These are phyloP conservation scores for Poecilus cupreus DNA, from an alignment of 2,888 invertebrate species.

Conservation along the genomic window DNA sequence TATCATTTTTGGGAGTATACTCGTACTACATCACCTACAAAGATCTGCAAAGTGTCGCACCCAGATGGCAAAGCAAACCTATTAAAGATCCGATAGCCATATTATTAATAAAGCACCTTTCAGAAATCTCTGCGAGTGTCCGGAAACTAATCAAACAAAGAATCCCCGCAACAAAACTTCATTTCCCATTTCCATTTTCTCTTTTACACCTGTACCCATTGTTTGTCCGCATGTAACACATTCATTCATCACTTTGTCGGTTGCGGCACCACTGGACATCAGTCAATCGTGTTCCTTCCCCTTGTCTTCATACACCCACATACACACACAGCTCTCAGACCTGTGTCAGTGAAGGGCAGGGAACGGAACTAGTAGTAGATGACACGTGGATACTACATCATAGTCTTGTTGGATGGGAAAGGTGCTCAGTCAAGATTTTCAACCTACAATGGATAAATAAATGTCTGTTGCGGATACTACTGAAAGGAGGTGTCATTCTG, in stretches of 20 bases:
- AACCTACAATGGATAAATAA: constrained; percentile 15
- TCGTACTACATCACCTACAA: no score
- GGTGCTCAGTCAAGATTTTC: constrained; percentile 31
- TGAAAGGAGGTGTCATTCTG: not conserved
- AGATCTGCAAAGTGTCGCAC: no score
- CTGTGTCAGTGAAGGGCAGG: not conserved
- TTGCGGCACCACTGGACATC: constrained; percentile 17
- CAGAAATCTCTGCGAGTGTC: not conserved
- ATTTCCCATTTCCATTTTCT: constrained; percentile 36
- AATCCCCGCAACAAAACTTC: constrained; percentile 15
- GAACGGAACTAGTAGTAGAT: not conserved
- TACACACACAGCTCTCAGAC: not conserved
- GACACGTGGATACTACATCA: constrained; percentile 4
- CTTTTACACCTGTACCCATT: constrained; percentile 31
- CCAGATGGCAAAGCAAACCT: no score
- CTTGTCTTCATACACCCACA: constrained; percentile 25
- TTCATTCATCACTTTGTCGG: constrained; percentile 33
- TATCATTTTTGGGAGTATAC: no score
- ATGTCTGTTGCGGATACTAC: not conserved
- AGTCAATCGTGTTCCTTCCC: constrained; percentile 24
- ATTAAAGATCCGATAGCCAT: not conserved
- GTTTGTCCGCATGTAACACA: constrained; percentile 19
- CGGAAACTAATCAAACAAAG: constrained; percentile 25
- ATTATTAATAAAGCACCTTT: not conserved
- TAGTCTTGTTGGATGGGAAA: not conserved